Conservation (phyloP, 2,113 vertebrate genomes). For the Datnioides undecimradiatus region DNA sequence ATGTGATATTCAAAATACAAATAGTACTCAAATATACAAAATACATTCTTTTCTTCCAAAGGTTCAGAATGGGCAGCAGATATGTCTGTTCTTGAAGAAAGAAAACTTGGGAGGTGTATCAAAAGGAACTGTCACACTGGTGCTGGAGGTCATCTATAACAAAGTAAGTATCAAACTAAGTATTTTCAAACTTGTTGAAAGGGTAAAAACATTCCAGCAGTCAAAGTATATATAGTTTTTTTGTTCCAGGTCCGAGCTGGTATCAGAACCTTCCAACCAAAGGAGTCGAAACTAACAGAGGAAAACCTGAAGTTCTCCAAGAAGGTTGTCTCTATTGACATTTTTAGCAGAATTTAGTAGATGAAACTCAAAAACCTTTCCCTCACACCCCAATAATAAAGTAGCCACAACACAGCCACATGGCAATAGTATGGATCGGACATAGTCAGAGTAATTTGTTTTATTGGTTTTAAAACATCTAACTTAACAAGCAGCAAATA, state of each 20-base stretch:
- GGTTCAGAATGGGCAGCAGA: conserved; percentile 91
- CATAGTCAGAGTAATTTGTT: conserved; percentile 56
- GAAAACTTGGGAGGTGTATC: conserved; percentile 88
- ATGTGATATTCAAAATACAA: too few species aligned
- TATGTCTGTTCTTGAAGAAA: conserved; percentile 90
- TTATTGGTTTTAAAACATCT: conserved; percentile 66
- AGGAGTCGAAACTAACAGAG: conserved; percentile 89
- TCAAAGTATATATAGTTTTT: too few species aligned
- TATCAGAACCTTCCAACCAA: conserved; percentile 89
- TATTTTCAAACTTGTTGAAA: conserved; percentile 3
- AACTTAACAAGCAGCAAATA: conserved; percentile 46
- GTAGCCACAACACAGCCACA: conserved; percentile 39
- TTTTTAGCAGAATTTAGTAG: conserved; percentile 28
- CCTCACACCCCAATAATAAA: conserved; percentile 26
- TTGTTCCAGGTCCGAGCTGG: conserved; percentile 89
- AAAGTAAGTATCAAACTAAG: conserved; percentile 85
- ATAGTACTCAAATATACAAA: background rate
- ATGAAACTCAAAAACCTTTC: conserved; percentile 31
- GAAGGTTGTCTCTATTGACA: conserved; percentile 82
- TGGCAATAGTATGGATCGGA: conserved; percentile 35
- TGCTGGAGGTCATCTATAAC: conserved; percentile 93
- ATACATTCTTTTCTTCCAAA: conserved; percentile 54
- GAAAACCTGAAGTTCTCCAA: conserved; percentile 94
- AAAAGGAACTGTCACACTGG: conserved; percentile 93
- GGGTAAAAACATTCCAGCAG: background rate